phyloP scores from a whole-genome alignment of 2,113 vertebrate species.

The Callipepla californica region DNA sequence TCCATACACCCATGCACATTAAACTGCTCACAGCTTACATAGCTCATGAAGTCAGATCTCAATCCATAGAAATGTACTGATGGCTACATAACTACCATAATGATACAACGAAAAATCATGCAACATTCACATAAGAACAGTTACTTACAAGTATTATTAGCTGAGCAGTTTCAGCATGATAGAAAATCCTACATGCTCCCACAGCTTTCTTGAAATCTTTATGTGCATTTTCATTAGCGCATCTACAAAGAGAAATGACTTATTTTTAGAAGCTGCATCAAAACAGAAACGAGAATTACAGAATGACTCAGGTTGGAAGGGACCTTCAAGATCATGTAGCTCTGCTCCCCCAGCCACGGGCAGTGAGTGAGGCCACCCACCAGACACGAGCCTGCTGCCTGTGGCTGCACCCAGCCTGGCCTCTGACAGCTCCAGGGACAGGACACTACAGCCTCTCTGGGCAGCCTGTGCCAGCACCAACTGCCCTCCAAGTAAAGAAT shows the following conservation, averaged over 20 bases:
- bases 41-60: not conserved
- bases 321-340: not conserved
- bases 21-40: not conserved
- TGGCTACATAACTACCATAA: not conserved
- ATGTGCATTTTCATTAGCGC: constrained; percentile 86
- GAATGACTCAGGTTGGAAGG: not conserved
- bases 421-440: too few species aligned
- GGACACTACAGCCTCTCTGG: not conserved
- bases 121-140: not conserved
- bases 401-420: too few species aligned
- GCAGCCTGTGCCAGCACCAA: not conserved
- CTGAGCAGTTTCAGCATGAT: constrained; percentile 82
- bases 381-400: not conserved
- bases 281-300: not conserved
- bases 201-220: constrained; percentile 90
- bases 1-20: not conserved
- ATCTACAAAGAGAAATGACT: constrained; percentile 63
- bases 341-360: not conserved
- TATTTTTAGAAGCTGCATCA: not conserved
- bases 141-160: constrained; percentile 84
- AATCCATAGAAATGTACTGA: not conserved
- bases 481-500: not conserved
- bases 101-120: not conserved
- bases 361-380: not conserved
- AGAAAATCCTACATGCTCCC: constrained; percentile 86